Percentiles rank a stretch among this genome's conserved stretches.
Evolutionary conservation across 1,140 invertebrate species (phyloP).

Genomic region (Formica selysi): DNA sequence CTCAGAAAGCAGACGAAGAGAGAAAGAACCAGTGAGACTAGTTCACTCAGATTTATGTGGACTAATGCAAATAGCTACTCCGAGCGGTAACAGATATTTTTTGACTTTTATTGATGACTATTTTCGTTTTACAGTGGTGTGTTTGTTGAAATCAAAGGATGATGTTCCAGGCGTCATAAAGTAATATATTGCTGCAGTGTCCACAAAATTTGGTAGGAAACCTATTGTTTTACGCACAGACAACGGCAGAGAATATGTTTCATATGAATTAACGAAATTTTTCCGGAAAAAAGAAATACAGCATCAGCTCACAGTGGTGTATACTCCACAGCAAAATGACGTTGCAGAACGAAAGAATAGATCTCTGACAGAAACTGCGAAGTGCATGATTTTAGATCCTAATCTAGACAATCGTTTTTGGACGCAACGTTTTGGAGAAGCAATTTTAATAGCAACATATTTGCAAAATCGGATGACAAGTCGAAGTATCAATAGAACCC

Average conservation of each 20-base stretch:
- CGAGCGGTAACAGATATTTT: constrained; percentile 9
- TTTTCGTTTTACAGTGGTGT: neutral
- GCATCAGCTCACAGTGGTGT: constrained; percentile 39
- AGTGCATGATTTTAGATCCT: constrained; percentile 75
- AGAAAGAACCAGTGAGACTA: constrained; percentile 13
- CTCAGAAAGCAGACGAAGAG: constrained; percentile 29
- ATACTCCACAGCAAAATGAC: constrained; percentile 52
- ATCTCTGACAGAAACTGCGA: constrained; percentile 4
- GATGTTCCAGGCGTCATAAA: constrained; percentile 44
- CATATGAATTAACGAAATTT: constrained; percentile 27
- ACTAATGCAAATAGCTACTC: constrained; percentile 5
- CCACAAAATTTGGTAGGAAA: constrained; percentile 45
- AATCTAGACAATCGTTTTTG: constrained; percentile 76
- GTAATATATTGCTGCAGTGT: constrained; percentile 57
- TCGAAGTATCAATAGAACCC: constrained; percentile 71
- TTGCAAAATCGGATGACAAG: constrained; percentile 76
- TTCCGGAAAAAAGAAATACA: constrained; percentile 48
- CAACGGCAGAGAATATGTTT: constrained; percentile 56
- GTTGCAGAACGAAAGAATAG: constrained; percentile 20
- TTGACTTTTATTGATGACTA: neutral
- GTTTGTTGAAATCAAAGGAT: constrained; percentile 65
- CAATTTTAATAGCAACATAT: constrained; percentile 77
- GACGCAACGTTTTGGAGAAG: constrained; percentile 73
- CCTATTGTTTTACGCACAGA: constrained; percentile 28
- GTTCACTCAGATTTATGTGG: constrained; percentile 11